Conservation (phyloP, 1,140 invertebrate genomes). For the Brachionus manjavacas region DNA sequence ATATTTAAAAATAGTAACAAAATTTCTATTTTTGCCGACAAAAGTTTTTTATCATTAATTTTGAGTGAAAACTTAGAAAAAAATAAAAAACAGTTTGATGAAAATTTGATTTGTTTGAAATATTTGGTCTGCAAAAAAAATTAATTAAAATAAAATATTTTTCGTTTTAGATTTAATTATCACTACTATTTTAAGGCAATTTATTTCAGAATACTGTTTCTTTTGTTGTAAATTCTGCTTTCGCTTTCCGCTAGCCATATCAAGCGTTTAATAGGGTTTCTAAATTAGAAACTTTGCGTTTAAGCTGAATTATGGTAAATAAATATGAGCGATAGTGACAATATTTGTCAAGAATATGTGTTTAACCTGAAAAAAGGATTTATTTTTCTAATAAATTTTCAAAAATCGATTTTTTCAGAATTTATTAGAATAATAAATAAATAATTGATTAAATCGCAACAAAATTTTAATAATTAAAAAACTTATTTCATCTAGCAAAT, state of each 20-base stretch:
- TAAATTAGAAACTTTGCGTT: not conserved
- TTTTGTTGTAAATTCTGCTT: not conserved
- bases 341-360: not conserved
- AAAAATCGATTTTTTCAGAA: not conserved
- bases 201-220: not conserved
- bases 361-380: not conserved
- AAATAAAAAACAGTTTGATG: not conserved
- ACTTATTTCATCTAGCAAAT: not conserved
- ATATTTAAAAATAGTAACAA: not conserved
- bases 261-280: not conserved
- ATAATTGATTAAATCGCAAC: not conserved
- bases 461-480: not conserved
- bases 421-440: not conserved
- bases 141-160: not conserved
- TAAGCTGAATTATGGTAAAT: not conserved
- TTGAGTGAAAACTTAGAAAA: not conserved
- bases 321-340: not conserved
- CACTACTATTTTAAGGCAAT: not conserved
- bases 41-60: not conserved
- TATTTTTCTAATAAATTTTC: not conserved
- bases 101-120: not conserved
- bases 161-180: not conserved
- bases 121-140: not conserved
- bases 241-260: not conserved
- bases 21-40: not conserved